Percentiles rank a stretch among this genome's conserved stretches.
Conservation (phyloP, 2,797 vertebrate species). For the Phataginus tricuspis region DNA sequence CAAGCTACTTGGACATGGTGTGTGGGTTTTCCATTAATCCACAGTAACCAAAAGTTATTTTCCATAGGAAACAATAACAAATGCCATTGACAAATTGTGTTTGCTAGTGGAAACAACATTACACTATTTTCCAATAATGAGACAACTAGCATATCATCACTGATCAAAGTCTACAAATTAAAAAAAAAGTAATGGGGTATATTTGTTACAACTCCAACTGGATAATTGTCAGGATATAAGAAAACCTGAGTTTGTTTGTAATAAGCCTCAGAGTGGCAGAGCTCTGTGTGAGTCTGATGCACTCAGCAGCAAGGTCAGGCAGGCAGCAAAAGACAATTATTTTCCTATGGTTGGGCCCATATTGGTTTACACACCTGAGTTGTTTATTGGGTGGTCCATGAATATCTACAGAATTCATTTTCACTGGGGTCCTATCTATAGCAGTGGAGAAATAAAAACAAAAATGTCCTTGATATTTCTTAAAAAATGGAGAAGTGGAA, state of each 20-base stretch:
- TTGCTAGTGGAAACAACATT: conserved; percentile 58
- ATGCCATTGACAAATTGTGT: conserved; percentile 69
- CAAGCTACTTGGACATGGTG: conserved; percentile 46
- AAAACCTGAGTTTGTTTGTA: conserved; percentile 44
- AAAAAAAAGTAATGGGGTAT: not conserved
- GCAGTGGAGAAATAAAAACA: not conserved
- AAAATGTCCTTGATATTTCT: not conserved
- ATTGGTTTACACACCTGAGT: conserved; percentile 59
- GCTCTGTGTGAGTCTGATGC: conserved; percentile 18
- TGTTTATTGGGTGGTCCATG: conserved; percentile 43
- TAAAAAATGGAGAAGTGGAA: not conserved
- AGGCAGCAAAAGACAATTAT: conserved; percentile 70
- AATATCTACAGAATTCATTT: conserved; percentile 58
- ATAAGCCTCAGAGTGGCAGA: conserved; percentile 40
- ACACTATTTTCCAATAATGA: conserved; percentile 76
- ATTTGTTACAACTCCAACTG: conserved; percentile 50
- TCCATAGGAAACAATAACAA: conserved; percentile 60
- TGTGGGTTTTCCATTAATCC: conserved; percentile 66
- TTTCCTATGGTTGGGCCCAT: conserved; percentile 16
- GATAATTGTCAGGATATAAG: conserved; percentile 56
- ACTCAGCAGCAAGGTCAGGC: conserved; percentile 61
- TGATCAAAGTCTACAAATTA: conserved; percentile 55
- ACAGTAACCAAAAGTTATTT: conserved; percentile 68
- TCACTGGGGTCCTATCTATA: not conserved
- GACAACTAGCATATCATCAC: conserved; percentile 42